Conservation (phyloP, 2,888 invertebrate genomes). For the Rhingia rostrata region DNA sequence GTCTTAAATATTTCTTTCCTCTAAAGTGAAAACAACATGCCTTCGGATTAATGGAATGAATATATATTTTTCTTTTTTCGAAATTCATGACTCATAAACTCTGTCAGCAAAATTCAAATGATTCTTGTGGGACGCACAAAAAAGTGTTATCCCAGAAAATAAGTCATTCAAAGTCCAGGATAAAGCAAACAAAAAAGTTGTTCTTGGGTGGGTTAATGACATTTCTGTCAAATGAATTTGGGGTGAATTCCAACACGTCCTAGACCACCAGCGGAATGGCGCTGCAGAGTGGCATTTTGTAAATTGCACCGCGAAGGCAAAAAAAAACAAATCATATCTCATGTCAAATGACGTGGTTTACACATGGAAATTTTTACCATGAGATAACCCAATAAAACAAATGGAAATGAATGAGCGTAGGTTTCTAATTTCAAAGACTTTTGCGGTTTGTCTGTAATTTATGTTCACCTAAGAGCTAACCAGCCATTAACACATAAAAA, state of each 20-base stretch:
- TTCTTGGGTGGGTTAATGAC: conserved; percentile 34
- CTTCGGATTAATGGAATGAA: not conserved
- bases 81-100: conserved; percentile 33
- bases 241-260: conserved; percentile 46
- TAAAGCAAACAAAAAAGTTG: conserved; percentile 26
- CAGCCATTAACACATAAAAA: conserved; percentile 19
- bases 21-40: conserved; percentile 7
- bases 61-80: not conserved
- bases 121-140: conserved; percentile 22
- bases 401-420: conserved; percentile 45
- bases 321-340: conserved; percentile 3
- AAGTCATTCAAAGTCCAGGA: conserved; percentile 27
- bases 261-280: conserved; percentile 23
- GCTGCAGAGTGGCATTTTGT: not conserved
- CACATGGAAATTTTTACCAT: conserved; percentile 9
- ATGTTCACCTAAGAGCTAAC: conserved; percentile 6
- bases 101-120: conserved; percentile 9
- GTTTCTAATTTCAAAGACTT: conserved; percentile 37
- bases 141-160: conserved; percentile 14
- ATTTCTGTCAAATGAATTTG: conserved; percentile 45
- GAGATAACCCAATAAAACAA: conserved; percentile 2
- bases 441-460: conserved; percentile 35
- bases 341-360: conserved; percentile 14
- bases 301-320: not conserved
- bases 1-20: conserved; percentile 13